Percentiles rank a stretch among this genome's conserved stretches.
These are phyloP conservation scores for Steinernema hermaphroditum DNA, from an alignment of 2,888 invertebrate genomes.

Conservation along the genomic window DNA sequence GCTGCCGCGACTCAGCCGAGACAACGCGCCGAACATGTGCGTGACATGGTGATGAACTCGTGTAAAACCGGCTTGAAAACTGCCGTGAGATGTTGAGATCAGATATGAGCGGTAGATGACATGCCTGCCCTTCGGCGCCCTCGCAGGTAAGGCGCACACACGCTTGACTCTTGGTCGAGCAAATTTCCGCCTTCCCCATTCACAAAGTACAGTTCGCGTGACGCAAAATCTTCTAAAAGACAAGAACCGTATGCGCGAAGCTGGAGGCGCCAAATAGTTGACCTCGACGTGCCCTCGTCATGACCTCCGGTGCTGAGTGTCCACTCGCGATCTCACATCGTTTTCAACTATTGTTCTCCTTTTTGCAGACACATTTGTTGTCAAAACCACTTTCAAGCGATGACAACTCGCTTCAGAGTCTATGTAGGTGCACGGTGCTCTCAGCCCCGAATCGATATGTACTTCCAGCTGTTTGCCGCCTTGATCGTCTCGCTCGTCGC, in stretches of 20 bases:
- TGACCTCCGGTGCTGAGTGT: constrained; percentile 4
- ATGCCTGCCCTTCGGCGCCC: constrained; percentile 14
- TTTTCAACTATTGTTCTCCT: neutral
- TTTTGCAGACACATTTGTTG: constrained; percentile 13
- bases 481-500: constrained; percentile 19
- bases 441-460: neutral
- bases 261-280: neutral
- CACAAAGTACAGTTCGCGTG: constrained; percentile 1
- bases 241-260: neutral
- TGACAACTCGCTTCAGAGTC: constrained; percentile 11
- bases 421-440: constrained; percentile 4
- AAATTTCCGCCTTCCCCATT: constrained; percentile 7
- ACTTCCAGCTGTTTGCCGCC: constrained; percentile 4
- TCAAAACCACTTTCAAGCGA: neutral
- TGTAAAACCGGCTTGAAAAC: constrained; percentile 30
- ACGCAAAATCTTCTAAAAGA: neutral
- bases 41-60: constrained; percentile 23
- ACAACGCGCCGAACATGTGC: constrained; percentile 22
- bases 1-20: neutral
- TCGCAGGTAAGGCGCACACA: constrained; percentile 12
- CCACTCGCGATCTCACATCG: constrained; percentile 1
- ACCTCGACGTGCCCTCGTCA: neutral
- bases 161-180: neutral
- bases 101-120: constrained; percentile 29
- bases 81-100: constrained; percentile 22